Percentiles rank a stretch among this genome's conserved stretches.
phyloP scores from a whole-genome alignment of 2,888 invertebrate genomes.

The Allygus modestus region DNA sequence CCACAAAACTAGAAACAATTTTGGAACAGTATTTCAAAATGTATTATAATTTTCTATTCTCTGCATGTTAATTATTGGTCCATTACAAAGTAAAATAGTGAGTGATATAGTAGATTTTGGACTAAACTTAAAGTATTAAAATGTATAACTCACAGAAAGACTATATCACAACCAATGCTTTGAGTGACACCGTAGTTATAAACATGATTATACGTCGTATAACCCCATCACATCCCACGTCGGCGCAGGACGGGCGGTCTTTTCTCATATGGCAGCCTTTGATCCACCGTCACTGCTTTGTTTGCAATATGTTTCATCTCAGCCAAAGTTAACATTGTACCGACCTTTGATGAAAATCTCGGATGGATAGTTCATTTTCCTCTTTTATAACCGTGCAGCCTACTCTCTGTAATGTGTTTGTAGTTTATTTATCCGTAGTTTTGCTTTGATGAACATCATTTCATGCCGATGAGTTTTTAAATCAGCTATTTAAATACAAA shows the following conservation, averaged over 20 bases:
- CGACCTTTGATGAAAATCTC: slow-evolving; percentile 34
- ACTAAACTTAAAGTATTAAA: no score
- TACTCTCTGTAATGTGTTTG: background rate
- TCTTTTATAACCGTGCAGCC: background rate
- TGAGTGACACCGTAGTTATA: no score
- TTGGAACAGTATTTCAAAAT: no score
- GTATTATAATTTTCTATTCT: no score
- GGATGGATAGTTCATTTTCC: background rate
- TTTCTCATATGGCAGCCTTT: slow-evolving; percentile 20
- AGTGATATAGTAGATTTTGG: no score
- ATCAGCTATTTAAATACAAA: no score
- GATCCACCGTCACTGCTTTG: slow-evolving; percentile 3
- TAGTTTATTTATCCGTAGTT: background rate
- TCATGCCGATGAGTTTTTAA: no score
- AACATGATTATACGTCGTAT: background rate
- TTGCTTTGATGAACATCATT: background rate
- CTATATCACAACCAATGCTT: no score
- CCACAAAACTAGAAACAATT: no score
- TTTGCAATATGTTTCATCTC: slow-evolving; percentile 41
- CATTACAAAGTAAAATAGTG: no score
- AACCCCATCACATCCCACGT: background rate
- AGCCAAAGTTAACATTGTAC: background rate
- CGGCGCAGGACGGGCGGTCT: background rate
- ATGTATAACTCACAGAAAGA: no score
- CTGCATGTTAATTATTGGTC: no score